Conservation (phyloP, 37 sponge, comb jelly and placozoan genomes). For the Spongia lamella region DNA sequence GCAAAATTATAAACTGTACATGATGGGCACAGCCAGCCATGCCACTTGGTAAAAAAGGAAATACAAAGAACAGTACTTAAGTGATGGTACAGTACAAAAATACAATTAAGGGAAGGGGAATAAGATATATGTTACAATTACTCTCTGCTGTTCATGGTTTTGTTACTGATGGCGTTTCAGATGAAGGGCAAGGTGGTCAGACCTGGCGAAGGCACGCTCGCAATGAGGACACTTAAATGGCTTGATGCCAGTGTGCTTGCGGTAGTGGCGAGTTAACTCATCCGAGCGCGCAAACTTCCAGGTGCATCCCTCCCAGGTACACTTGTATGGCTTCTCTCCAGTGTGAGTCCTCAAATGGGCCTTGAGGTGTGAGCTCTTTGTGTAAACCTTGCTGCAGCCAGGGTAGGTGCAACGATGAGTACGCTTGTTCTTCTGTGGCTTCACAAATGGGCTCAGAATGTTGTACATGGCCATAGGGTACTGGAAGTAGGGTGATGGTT, state of each 20-base stretch:
- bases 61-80: neutral
- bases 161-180: slow-evolving; percentile 67
- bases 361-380: slow-evolving; percentile 97
- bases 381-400: slow-evolving; percentile 97
- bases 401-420: slow-evolving; percentile 91
- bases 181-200: slow-evolving; percentile 95
- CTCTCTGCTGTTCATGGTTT: neutral
- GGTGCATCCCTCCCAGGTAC: slow-evolving; percentile 94
- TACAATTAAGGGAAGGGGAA: neutral
- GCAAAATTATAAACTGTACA: too few relatives aligned
- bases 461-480: slow-evolving; percentile 16
- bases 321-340: slow-evolving; percentile 98
- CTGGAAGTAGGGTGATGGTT: slow-evolving; percentile 20
- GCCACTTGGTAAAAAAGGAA: neutral
- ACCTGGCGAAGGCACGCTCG: slow-evolving; percentile 91
- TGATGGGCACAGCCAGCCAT: too few relatives aligned
- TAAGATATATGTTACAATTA: neutral
- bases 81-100: neutral
- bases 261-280: slow-evolving; percentile 92
- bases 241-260: slow-evolving; percentile 97
- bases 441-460: slow-evolving; percentile 55
- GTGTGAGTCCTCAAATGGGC: slow-evolving; percentile 98
- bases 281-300: slow-evolving; percentile 98
- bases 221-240: slow-evolving; percentile 97
- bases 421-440: slow-evolving; percentile 75